Evolutionary conservation across 2,888 invertebrate species (phyloP).

Genomic region (Pristionchus japonicus): DNA sequence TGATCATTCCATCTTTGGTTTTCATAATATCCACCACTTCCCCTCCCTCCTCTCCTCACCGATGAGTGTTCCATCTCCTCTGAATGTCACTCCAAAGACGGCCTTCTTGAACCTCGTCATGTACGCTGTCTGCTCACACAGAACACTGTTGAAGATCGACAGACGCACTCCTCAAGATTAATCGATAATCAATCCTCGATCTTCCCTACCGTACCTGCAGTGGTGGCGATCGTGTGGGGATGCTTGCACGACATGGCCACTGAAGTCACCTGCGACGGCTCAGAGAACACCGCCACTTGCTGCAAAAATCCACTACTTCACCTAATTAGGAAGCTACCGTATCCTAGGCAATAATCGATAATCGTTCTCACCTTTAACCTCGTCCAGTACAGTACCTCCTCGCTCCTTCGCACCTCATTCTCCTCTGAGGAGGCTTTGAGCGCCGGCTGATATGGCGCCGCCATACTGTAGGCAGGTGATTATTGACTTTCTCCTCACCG

Average conservation of each 20-base stretch:
- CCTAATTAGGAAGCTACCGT: neutral
- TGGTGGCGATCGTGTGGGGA: slow-evolving; percentile 92
- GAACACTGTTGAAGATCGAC: slow-evolving; percentile 64
- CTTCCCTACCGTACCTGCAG: slow-evolving; percentile 36
- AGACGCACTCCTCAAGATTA: slow-evolving; percentile 80
- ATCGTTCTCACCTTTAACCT: slow-evolving; percentile 84
- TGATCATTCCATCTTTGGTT: neutral
- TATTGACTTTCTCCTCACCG: neutral
- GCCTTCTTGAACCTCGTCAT: slow-evolving; percentile 75
- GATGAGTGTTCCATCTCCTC: slow-evolving; percentile 74
- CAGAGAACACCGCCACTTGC: slow-evolving; percentile 80
- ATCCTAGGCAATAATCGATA: neutral
- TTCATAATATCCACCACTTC: neutral
- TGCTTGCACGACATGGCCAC: slow-evolving; percentile 90
- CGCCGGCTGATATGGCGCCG: slow-evolving; percentile 55
- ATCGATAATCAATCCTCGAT: neutral
- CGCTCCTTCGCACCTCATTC: slow-evolving; percentile 80
- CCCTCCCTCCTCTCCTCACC: slow-evolving; percentile 72
- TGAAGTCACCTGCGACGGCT: slow-evolving; percentile 91
- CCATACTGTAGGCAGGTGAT: slow-evolving; percentile 23
- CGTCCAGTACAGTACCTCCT: slow-evolving; percentile 90
- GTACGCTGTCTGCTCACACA: slow-evolving; percentile 56
- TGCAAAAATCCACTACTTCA: slow-evolving; percentile 49
- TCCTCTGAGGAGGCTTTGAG: slow-evolving; percentile 49
- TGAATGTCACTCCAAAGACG: slow-evolving; percentile 76